Conservation (phyloP, 2,113 vertebrate species). For the Percopsis transmontana region DNA sequence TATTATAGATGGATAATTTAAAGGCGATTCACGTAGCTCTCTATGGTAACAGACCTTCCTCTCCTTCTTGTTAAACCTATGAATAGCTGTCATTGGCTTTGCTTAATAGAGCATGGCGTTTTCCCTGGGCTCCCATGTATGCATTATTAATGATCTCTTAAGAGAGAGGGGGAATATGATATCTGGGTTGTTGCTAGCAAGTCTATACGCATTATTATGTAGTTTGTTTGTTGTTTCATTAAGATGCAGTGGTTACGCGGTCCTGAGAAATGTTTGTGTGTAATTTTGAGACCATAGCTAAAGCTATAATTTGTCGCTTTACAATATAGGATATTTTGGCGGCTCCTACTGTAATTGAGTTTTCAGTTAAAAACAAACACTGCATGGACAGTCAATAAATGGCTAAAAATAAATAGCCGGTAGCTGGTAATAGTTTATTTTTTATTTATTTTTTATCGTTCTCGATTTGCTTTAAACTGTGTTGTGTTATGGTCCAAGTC, state of each 20-base stretch:
- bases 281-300: no score
- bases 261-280: not conserved
- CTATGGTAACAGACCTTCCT: slow-evolving; percentile 37
- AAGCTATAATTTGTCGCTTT: no score
- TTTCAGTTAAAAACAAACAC: no score
- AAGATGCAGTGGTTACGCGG: not conserved
- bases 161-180: not conserved
- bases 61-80: slow-evolving; percentile 56
- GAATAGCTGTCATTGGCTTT: slow-evolving; percentile 57
- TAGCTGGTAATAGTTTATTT: no score
- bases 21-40: not conserved
- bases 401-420: no score
- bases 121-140: slow-evolving; percentile 64
- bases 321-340: no score
- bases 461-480: no score
- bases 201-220: slow-evolving; percentile 25
- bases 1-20: no score
- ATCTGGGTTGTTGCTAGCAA: slow-evolving; percentile 36
- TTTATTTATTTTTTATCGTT: no score
- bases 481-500: no score
- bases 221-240: slow-evolving; percentile 43
- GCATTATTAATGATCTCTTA: slow-evolving; percentile 71
- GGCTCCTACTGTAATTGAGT: no score
- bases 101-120: slow-evolving; percentile 63
- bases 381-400: no score